Evolutionary conservation across 2,888 invertebrate species (phyloP), one percentile per base, ranked within the genome.

Genomic region (Hipparchia semele): DNA sequence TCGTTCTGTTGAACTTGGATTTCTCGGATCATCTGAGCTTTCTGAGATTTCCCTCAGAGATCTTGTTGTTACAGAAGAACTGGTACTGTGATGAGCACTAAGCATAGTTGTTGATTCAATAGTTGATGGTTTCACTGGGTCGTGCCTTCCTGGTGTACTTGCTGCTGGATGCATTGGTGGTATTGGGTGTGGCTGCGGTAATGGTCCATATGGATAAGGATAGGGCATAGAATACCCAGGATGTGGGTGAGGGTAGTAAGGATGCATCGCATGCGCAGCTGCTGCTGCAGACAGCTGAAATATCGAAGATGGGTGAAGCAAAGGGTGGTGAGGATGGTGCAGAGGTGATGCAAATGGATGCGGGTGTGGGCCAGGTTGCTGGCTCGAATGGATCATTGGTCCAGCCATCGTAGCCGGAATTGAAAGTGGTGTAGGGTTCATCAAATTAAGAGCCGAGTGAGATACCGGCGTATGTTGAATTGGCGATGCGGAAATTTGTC

Each of bases 131-230:
- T 94, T 94, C 49, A 91, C 91, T 79, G 92, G 91, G 53, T 94
- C 94, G 78, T 94, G 94, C 74, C 94, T 84, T 76, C 92, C 91
- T 72, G 94, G 88, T 51, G 90, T 86, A 79, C 92, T 93, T 10
- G 90, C 83, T 75, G 94, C 81, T 79, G 95, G 86, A 80, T 94
- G 95, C 82, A 96, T 95, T 2, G 96, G 96, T 13, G 96, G 96
- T 83, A 96, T 96, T 6, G 96, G 95, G 80, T 96, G 96, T 2
- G 97, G 96, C 81, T 96, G 96, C 5, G 96, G 96, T 75, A 96
- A 94, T 1, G 96, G 96, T 7, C 95, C 96, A 80, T 97, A 96
- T 70, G 97, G 95, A 92, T 97, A 96, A 1, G 96, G 95, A 82
- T 95, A 95, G 70, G 96, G 95, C 87, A 96, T 96, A 60, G 96